These are phyloP conservation scores for Dasypolia templi DNA, from an alignment of 2,888 invertebrate species.

Conservation along the genomic window DNA sequence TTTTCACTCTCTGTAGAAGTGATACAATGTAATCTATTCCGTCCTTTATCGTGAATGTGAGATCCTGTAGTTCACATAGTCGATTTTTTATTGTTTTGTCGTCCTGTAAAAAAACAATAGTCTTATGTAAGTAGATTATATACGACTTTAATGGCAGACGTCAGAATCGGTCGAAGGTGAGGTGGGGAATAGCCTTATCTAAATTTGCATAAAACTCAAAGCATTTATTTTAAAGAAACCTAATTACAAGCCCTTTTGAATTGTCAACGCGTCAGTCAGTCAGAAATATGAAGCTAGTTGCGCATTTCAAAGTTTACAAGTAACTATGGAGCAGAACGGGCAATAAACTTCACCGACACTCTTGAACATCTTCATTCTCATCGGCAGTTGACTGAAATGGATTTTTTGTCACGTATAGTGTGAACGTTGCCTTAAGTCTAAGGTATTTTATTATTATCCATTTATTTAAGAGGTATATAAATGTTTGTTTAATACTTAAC, in stretches of 20 bases:
- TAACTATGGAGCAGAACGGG: background rate
- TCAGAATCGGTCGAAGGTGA: background rate
- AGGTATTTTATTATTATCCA: too few relatives aligned
- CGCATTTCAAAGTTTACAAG: background rate
- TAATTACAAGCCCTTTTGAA: background rate
- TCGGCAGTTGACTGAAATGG: background rate
- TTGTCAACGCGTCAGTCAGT: background rate
- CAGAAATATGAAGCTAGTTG: background rate
- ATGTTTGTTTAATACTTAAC: background rate
- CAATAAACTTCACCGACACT: background rate
- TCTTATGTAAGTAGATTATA: background rate
- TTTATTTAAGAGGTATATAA: background rate
- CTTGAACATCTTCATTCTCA: background rate
- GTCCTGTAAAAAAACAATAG: slow-evolving; percentile 74
- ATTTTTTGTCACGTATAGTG: background rate
- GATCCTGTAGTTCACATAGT: slow-evolving; percentile 83
- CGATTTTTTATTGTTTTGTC: slow-evolving; percentile 85
- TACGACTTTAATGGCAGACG: background rate
- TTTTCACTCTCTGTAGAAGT: slow-evolving; percentile 83
- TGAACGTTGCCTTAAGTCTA: background rate
- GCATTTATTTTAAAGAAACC: background rate
- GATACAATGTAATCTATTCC: slow-evolving; percentile 86
- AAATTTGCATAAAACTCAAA: too few relatives aligned
- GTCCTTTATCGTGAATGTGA: slow-evolving; percentile 87
- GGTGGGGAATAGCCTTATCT: too few relatives aligned